Evolutionary conservation across 2,113 vertebrate species (phyloP).

Genomic region (Perca flavescens): DNA sequence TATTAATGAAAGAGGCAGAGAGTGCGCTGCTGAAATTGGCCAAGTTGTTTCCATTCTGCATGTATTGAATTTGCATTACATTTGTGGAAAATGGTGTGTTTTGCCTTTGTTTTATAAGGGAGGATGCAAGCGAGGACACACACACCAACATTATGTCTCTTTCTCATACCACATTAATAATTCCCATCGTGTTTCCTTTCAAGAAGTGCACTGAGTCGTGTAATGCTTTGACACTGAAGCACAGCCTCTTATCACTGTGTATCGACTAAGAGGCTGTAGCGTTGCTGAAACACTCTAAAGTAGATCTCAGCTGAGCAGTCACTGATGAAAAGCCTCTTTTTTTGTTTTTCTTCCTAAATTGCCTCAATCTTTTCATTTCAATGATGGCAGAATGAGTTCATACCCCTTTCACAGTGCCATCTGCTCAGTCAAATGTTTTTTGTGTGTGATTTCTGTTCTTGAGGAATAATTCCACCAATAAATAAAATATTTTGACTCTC

Average conservation of each 20-base stretch:
- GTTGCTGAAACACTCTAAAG: constrained; percentile 34
- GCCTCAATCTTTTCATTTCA: constrained; percentile 40
- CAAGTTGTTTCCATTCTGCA: constrained; percentile 39
- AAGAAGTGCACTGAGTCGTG: constrained; percentile 56
- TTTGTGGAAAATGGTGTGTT: constrained; percentile 29
- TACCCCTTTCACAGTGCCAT: neutral
- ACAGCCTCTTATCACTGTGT: constrained; percentile 32
- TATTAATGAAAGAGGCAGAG: constrained; percentile 12
- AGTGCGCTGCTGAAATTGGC: constrained; percentile 9
- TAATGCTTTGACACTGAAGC: constrained; percentile 56
- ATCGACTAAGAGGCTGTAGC: constrained; percentile 35
- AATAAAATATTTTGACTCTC: constrained; percentile 16
- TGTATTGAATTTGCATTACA: constrained; percentile 22
- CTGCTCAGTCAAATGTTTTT: neutral
- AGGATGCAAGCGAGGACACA: constrained; percentile 7
- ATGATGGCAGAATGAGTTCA: constrained; percentile 17
- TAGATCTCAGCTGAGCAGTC: constrained; percentile 39
- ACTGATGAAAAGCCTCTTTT: constrained; percentile 44
- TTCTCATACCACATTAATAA: constrained; percentile 48
- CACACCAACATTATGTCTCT: neutral
- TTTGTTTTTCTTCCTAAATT: constrained; percentile 11
- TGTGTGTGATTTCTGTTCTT: constrained; percentile 4
- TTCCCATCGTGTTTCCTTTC: constrained; percentile 65
- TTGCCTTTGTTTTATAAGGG: constrained; percentile 17
- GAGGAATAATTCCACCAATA: constrained; percentile 9